A percentile compares a stretch with the other conserved stretches of the same genome.
These are phyloP conservation scores for Cyclophora punctaria DNA, from an alignment of 2,888 invertebrate species.

Conservation along the genomic window DNA sequence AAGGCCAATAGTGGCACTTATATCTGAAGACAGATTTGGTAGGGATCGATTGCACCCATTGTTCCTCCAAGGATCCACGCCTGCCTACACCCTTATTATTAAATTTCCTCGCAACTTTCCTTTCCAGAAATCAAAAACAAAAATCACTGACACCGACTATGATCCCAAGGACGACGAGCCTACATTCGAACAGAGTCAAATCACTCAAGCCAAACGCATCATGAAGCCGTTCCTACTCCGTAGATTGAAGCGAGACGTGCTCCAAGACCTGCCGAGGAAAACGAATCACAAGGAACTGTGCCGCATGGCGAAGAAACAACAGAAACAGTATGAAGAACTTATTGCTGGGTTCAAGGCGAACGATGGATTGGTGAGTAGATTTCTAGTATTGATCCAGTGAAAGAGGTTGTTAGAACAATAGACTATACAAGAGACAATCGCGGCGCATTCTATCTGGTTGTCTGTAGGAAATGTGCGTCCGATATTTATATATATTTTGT, in stretches of 20 bases:
- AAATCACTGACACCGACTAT: slow-evolving; percentile 37
- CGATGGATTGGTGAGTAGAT: slow-evolving; percentile 67
- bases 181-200: slow-evolving; percentile 91
- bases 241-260: slow-evolving; percentile 89
- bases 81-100: too few species aligned
- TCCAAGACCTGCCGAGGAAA: slow-evolving; percentile 90
- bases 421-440: too few species aligned
- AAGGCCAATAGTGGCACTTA: too few species aligned
- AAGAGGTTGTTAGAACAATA: too few species aligned
- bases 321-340: slow-evolving; percentile 83
- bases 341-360: slow-evolving; percentile 79
- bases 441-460: too few species aligned
- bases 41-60: too few species aligned
- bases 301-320: slow-evolving; percentile 82
- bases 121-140: slow-evolving; percentile 71
- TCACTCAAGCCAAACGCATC: slow-evolving; percentile 94
- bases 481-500: too few species aligned
- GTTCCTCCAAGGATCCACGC: not conserved
- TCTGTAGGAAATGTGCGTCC: too few species aligned
- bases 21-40: too few species aligned
- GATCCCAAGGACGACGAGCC: slow-evolving; percentile 71
- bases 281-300: slow-evolving; percentile 78
- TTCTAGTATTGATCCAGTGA: too few species aligned
- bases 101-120: too few species aligned
- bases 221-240: slow-evolving; percentile 97